Evolutionary conservation across 2,888 invertebrate genomes (phyloP), one percentile per base, ranked within the genome.

Genomic region (Polydrusus pterygomalis): DNA sequence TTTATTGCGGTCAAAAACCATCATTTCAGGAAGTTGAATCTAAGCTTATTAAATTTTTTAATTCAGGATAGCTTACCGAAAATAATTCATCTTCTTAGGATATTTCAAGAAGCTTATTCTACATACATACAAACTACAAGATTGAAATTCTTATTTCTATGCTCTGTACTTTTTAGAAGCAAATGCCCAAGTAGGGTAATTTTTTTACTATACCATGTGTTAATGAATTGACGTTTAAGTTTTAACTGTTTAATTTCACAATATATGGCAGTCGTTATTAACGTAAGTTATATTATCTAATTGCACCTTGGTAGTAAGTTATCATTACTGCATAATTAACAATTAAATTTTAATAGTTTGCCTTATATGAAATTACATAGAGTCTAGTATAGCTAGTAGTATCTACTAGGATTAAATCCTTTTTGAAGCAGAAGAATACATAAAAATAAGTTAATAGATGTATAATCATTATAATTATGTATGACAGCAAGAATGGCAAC

Each of bases 311-410:
- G 17, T 11, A 34, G 54, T 43, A 54, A 56, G 40, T 56, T 56
- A 68, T 68, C 56, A 68, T 34, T 20, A 54, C 68, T 68, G 34
- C 34, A 34, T 34, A 68, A 68, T 68, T 68, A 68, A 34, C 56
- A 54, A 68, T 68, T 68, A 68, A 68, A 56, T 68, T 56, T 68
- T 56, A 68, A 68, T 68, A 68, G 68, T 40, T 68, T 68, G 68
- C 68, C 17, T 34, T 40, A 43, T 38, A 56, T 38, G 13, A 68
- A 68, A 68, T 68, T 68, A 68, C 20, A 67, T 40, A 38, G 43
- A 40, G 68, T 68, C 68, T 56, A 54, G 54, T 15, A n/a, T n/a
- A n/a, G n/a, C n/a, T n/a, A n/a, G 51, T 43, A 20, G 40, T 40
- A 40, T 68, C 38, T 43, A 40, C 13, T 68, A 68, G 51, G 40